phyloP scores from a whole-genome alignment of 2,797 vertebrate genomes.

The Cyclopterus lumpus region DNA sequence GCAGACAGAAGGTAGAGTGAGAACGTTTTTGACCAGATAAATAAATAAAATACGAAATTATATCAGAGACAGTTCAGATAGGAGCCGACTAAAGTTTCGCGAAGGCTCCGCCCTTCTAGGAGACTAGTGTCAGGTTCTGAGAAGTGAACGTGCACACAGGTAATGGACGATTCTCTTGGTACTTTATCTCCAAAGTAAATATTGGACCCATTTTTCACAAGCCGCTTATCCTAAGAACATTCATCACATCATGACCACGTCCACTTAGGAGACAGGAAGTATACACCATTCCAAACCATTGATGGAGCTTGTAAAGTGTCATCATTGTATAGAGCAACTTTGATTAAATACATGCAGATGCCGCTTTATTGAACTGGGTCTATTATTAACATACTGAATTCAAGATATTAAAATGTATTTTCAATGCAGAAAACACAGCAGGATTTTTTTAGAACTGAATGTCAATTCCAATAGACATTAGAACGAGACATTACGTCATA shows the following conservation, averaged over 20 bases:
- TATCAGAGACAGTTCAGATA: not conserved
- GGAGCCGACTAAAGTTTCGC: no score
- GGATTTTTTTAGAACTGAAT: not conserved
- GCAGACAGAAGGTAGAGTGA: not conserved
- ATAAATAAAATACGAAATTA: not conserved
- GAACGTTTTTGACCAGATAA: not conserved
- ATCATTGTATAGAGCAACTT: not conserved
- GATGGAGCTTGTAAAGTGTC: not conserved
- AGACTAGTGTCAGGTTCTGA: not conserved
- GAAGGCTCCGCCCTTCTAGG: not conserved
- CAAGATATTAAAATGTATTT: not conserved
- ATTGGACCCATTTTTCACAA: no score
- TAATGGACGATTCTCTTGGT: not conserved
- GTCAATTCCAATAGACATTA: not conserved
- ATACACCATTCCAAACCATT: not conserved
- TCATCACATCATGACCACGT: not conserved
- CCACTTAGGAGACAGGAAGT: not conserved
- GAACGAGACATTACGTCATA: not conserved
- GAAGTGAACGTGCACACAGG: not conserved
- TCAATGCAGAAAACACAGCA: not conserved
- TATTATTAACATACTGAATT: not conserved
- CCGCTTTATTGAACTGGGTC: not conserved
- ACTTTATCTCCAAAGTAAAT: no score
- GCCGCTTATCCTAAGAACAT: not conserved
- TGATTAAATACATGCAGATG: not conserved